Conservation (phyloP, 2,113 vertebrate species). For the Gila orcuttii region DNA sequence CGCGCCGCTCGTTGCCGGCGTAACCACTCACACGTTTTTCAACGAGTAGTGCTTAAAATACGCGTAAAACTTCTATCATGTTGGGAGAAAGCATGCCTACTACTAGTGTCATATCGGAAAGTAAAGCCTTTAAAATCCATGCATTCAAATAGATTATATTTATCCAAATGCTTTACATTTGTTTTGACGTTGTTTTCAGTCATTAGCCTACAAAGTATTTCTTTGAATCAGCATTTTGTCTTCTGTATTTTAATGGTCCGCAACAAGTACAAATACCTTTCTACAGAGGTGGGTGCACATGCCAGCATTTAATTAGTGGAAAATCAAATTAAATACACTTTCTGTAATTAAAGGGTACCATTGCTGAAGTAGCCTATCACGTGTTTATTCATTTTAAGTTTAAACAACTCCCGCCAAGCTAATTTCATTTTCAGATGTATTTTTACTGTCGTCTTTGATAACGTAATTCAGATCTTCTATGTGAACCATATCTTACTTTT, state of each 20-base stretch:
- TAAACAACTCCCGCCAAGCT: no score
- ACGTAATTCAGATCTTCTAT: no score
- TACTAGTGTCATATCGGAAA: no score
- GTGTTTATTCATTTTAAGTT: no score
- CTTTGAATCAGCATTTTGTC: not conserved
- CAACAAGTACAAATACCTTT: not conserved
- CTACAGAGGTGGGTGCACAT: not conserved
- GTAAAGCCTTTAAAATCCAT: no score
- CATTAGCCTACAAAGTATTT: not conserved
- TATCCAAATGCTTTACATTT: no score
- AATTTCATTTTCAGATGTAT: no score
- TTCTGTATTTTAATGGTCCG: not conserved
- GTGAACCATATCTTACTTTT: not conserved
- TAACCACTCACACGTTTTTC: conserved; percentile 59
- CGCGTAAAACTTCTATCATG: not conserved
- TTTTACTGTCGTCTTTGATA: no score
- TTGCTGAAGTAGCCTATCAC: no score
- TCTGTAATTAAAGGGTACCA: not conserved
- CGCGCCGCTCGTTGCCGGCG: conserved; percentile 62
- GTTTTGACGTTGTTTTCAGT: not conserved
- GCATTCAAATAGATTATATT: no score
- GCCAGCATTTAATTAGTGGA: not conserved
- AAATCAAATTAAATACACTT: not conserved
- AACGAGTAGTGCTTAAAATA: conserved; percentile 46
- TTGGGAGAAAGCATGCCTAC: not conserved